A percentile compares a stretch with the other conserved stretches of the same genome.
Evolutionary conservation across 1,140 invertebrate genomes (phyloP).

Genomic region (Mylabris phalerata): DNA sequence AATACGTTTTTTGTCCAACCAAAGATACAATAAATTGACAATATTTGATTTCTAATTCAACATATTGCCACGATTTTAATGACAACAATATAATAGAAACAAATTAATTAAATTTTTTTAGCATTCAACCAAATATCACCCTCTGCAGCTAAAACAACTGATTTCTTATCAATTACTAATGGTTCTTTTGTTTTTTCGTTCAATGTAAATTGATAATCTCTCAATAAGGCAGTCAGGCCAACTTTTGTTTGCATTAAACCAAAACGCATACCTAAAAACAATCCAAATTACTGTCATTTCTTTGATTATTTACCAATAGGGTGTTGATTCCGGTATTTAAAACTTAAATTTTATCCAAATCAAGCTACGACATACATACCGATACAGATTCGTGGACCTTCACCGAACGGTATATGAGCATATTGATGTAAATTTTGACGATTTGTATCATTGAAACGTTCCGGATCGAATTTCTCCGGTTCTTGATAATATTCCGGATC

Average conservation of each 20-base stretch:
- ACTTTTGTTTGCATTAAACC: constrained; percentile 34
- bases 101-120: constrained; percentile 6
- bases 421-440: constrained; percentile 31
- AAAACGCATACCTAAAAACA: constrained; percentile 1
- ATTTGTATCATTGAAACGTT: constrained; percentile 45
- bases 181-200: constrained; percentile 13
- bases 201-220: constrained; percentile 18
- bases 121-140: constrained; percentile 18
- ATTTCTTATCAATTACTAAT: constrained; percentile 1
- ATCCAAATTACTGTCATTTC: neutral
- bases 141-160: constrained; percentile 1
- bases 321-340: constrained; percentile 42
- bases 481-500: constrained; percentile 49
- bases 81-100: no score
- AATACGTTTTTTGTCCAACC: no score
- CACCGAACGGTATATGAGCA: constrained; percentile 49
- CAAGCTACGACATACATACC: constrained; percentile 23
- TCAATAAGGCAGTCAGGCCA: constrained; percentile 25
- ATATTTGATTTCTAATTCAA: no score
- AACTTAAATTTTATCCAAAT: neutral
- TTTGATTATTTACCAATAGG: neutral
- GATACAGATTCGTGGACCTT: constrained; percentile 52
- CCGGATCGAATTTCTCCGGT: constrained; percentile 53
- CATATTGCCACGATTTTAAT: no score
- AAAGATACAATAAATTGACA: no score